Evolutionary conservation across 2,113 vertebrate genomes (phyloP), one percentile per base, ranked within the genome.

Genomic region (Bufo gargarizans): DNA sequence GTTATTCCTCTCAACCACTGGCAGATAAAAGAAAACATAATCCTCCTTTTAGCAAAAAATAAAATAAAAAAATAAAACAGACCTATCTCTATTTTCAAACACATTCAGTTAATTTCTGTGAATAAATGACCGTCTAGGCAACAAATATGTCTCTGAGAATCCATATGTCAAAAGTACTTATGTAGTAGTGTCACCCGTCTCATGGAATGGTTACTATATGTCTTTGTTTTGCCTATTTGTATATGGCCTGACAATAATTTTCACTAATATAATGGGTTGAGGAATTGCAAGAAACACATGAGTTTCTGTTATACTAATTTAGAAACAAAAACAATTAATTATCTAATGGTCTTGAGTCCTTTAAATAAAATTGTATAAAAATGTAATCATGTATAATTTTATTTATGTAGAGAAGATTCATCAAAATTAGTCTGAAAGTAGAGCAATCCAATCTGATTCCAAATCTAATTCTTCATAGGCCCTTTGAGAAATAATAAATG

Each of bases 91-190:
- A 84, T 71, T 63, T 84, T 69, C 0, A 84, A 69, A 16, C 82
- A 71, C 65, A 84, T 22, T 84, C 49, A 17, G 4, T 71, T 84
- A 84, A 84, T 50, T 69, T n/a, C 1, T 13, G 49, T 84, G 58
- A 63, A 53, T 84, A 16, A 67, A 71, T 49, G 71, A 50, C 17
- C 69, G 47, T 6, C 12, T 43, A 63, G 22, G 13, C 1, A 63
- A 82, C 10, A 4, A 47, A 45, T 67, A 14, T n/a, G 33, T 56
- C 6, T 84, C n/a, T 55, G 14, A 72, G 45, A 56, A 6, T 72
- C n/a, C 20, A 69, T 49, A 72, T 50, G 16, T 43, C 1, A 50
- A 14, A 72, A 43, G 53, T 49, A 83, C 61, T 7, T 65, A 82
- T 61, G 45, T 49, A 50, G 72, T 19, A 50, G 49, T 77, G 17